phyloP scores from a whole-genome alignment of 1,140 invertebrate species.

The Saccostrea glomerata region DNA sequence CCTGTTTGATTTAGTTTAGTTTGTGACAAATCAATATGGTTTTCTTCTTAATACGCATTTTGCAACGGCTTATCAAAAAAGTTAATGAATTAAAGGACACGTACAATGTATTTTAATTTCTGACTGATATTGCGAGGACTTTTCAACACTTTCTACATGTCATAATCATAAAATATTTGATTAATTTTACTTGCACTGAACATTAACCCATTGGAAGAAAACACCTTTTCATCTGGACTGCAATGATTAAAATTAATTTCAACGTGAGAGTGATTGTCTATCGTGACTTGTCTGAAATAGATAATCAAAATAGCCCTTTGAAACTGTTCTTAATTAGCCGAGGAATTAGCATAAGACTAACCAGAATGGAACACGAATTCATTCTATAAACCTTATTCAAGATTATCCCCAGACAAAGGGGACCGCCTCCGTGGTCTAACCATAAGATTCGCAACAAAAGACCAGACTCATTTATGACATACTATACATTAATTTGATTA shows the following conservation, averaged over 20 bases:
- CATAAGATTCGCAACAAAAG: background rate
- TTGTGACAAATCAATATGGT: conserved; percentile 5
- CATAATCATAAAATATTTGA: background rate
- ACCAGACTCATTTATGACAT: background rate
- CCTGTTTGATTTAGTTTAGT: conserved; percentile 3
- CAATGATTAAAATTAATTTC: background rate
- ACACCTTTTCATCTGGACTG: background rate
- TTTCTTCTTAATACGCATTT: conserved; percentile 2
- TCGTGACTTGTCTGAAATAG: background rate
- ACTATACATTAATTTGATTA: background rate
- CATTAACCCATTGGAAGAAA: too few relatives aligned
- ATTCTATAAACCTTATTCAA: background rate
- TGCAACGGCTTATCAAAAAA: background rate
- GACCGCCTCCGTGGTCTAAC: background rate
- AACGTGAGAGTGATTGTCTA: background rate
- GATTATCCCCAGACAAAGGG: background rate
- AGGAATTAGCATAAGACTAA: background rate
- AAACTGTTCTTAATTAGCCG: background rate
- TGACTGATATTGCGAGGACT: background rate
- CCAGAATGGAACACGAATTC: background rate
- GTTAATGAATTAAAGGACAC: conserved; percentile 1
- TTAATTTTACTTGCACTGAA: background rate
- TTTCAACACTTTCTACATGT: background rate
- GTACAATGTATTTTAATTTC: background rate
- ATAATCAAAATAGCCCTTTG: background rate